Conservation (phyloP, 2,797 vertebrate species). For the Balearica regulorum region DNA sequence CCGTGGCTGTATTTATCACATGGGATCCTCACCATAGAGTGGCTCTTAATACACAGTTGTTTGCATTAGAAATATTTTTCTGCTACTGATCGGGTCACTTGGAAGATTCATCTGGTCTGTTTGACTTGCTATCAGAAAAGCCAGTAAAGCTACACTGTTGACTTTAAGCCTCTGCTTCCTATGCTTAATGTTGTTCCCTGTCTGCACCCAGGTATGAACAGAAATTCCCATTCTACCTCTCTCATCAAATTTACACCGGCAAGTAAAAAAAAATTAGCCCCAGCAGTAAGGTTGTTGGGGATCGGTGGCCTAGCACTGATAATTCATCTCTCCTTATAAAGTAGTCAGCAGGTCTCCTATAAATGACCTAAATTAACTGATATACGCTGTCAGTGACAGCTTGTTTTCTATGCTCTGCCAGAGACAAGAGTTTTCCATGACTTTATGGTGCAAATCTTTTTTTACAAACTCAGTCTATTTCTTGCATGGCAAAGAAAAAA, state of each 20-base stretch:
- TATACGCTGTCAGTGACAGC: not conserved
- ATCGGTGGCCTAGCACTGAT: not conserved
- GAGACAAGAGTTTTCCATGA: not conserved
- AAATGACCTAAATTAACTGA: not conserved
- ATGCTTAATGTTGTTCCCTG: not conserved
- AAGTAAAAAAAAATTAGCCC: not conserved
- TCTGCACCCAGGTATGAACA: not conserved
- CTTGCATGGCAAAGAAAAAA: not conserved
- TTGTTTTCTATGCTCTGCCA: not conserved
- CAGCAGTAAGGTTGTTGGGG: not conserved
- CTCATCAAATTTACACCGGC: not conserved
- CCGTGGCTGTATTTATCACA: constrained; percentile 25
- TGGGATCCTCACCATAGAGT: not conserved
- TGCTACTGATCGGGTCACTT: not conserved
- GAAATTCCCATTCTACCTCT: not conserved
- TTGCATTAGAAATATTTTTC: not conserved
- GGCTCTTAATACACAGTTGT: not conserved
- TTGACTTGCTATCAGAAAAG: not conserved
- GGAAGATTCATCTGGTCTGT: not conserved
- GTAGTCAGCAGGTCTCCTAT: not conserved
- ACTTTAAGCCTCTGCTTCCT: not conserved
- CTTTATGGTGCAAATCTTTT: not conserved
- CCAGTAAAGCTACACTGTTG: not conserved
- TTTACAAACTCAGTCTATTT: not conserved
- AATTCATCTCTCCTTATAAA: not conserved